These are phyloP conservation scores for Sebastes alutus DNA, from an alignment of 2,797 vertebrate genomes.

Conservation along the genomic window DNA sequence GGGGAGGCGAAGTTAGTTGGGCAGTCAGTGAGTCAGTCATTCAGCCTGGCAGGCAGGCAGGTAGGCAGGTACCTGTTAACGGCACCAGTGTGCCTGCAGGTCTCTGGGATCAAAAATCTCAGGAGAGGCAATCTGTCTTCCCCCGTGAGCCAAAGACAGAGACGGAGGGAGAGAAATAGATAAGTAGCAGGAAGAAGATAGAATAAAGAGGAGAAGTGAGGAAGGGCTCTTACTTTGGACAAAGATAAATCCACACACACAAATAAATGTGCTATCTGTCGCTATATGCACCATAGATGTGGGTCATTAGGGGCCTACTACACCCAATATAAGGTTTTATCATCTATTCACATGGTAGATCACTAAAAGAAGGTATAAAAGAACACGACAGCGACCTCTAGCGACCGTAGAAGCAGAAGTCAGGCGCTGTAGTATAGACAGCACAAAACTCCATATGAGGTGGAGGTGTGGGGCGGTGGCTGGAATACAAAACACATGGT, in stretches of 20 bases:
- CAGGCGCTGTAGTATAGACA: no score
- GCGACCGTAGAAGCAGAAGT: no score
- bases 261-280: constrained; percentile 20
- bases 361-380: no score
- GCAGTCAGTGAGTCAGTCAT: constrained; percentile 59
- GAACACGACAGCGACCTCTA: no score
- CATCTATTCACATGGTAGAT: no score
- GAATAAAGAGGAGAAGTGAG: constrained; percentile 24
- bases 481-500: no score
- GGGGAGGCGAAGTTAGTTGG: constrained; percentile 33
- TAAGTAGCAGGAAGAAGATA: constrained; percentile 29
- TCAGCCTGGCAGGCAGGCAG: constrained; percentile 58
- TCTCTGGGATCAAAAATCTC: constrained; percentile 75
- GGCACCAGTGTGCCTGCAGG: constrained; percentile 59
- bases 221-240: constrained; percentile 48
- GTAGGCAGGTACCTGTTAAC: constrained; percentile 71
- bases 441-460: no score
- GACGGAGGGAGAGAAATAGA: not conserved
- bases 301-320: no score
- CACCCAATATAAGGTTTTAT: no score
- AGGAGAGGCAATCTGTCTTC: constrained; percentile 73
- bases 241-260: constrained; percentile 13
- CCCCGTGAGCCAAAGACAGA: constrained; percentile 51
- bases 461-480: no score
- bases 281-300: no score